Conservation (phyloP, 1,140 invertebrate genomes). For the Aricia agestis region DNA sequence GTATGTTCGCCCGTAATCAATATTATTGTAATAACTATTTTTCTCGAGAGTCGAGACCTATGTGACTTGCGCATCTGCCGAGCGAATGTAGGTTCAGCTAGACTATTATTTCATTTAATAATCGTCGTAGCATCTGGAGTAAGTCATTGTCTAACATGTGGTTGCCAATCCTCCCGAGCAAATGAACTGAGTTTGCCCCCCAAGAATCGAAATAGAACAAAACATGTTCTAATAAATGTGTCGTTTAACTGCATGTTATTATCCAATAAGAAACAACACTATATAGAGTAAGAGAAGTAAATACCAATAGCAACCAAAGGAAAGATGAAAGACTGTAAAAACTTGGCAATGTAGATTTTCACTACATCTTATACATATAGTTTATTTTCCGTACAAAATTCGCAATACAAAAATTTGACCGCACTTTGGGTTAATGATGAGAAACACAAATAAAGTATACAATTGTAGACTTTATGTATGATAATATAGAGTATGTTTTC, state of each 20-base stretch:
- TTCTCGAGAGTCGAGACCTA: not conserved
- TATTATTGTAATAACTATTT: constrained; percentile 20
- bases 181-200: not conserved
- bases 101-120: not conserved
- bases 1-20: not conserved
- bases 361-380: not conserved
- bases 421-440: not conserved
- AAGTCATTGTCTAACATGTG: constrained; percentile 63
- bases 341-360: too few relatives aligned
- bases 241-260: not conserved
- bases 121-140: constrained; percentile 49
- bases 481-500: not conserved
- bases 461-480: not conserved
- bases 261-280: not conserved
- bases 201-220: constrained; percentile 4
- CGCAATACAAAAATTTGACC: not conserved
- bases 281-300: too few relatives aligned
- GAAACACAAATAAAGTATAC: not conserved
- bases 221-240: not conserved
- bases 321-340: too few relatives aligned
- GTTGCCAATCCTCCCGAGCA: constrained; percentile 44
- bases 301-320: too few relatives aligned
- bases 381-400: not conserved
- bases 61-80: not conserved
- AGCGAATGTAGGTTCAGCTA: not conserved